A percentile compares a stretch with the other conserved stretches of the same genome.
phyloP scores from a whole-genome alignment of 1,140 invertebrate species.

The Drosophila malerkotliana region DNA sequence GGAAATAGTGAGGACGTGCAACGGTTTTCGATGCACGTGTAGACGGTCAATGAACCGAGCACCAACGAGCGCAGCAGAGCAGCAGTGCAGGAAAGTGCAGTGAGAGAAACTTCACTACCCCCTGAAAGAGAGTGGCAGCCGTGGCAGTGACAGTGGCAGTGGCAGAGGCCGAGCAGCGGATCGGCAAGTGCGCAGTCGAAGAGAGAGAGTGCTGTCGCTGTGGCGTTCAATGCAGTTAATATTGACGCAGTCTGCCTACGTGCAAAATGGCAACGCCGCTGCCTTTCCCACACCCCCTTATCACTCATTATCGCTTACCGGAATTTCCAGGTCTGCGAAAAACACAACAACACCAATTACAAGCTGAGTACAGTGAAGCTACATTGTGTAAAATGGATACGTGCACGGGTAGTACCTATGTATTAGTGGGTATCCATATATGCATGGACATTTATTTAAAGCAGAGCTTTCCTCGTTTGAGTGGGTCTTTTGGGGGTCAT shows the following conservation, averaged over 20 bases:
- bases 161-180: not conserved
- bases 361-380: conserved; percentile 13
- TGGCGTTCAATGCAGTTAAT: conserved; percentile 72
- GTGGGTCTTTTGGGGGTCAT: not conserved
- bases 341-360: not conserved
- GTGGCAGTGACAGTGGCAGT: too few relatives aligned
- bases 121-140: not conserved
- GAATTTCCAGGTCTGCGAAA: not conserved
- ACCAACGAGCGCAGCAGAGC: conserved; percentile 17
- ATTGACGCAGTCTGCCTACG: conserved; percentile 73
- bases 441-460: not conserved
- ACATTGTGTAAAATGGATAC: conserved; percentile 5
- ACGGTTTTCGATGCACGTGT: conserved; percentile 70
- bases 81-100: conserved; percentile 10
- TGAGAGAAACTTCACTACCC: not conserved
- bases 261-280: conserved; percentile 37
- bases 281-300: conserved; percentile 1
- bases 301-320: conserved; percentile 1
- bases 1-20: conserved; percentile 62
- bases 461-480: not conserved
- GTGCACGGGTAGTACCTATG: too few relatives aligned
- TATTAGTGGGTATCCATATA: too few relatives aligned
- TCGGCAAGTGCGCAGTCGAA: conserved; percentile 12
- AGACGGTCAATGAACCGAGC: conserved; percentile 75
- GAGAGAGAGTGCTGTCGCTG: conserved; percentile 3